Evolutionary conservation across 2,113 vertebrate genomes (phyloP), one percentile per base, ranked within the genome.

Genomic region (Periophthalmodon schlosseri): DNA sequence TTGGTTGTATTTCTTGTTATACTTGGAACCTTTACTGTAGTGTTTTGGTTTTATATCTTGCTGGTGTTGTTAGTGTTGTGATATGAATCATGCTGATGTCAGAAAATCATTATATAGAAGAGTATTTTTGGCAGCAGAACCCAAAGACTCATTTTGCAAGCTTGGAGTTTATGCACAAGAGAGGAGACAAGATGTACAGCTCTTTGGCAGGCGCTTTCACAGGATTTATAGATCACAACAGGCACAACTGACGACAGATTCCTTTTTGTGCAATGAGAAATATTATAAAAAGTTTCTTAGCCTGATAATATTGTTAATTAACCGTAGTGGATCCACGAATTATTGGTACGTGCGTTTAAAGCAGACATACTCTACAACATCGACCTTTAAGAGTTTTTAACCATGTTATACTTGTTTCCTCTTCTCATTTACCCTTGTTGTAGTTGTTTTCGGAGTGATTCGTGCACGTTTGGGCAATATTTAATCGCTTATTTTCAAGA

Each of bases 51-150:
- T 34, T 68, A 58, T 65, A 21, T 33, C 60, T 34, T 60, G 5
- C 24, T 16, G 58, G 61, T 34, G 16, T 73, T 46, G 47, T 66
- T 34, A 46, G 56, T 21, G 69, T 72, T 46, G 60, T 72, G 83
- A 74, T 74, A 23, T 82, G 81, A 88, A 74, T 83, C 77, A 83
- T 58, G 46, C 70, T 70, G 57, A 68, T 83, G 69, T 79, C 70
- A 76, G 47, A 63, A 24, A 73, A 47, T 68, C 57, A 81, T 83
- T 86, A 80, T 69, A 72, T 50, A 18, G 72, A 18, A 63, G 60
- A 58, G 73, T 88, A 83, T 80, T 78, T 88, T 86, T 78, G 82
- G 84, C 85, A 85, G 84, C 69, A 68, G 73, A 70, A 79, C 82
- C 82, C 73, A 80, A 71, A 88, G 78, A 70, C 74, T 86, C 63